phyloP scores from a whole-genome alignment of 2,113 vertebrate species.

The Butastur rufipennis region DNA sequence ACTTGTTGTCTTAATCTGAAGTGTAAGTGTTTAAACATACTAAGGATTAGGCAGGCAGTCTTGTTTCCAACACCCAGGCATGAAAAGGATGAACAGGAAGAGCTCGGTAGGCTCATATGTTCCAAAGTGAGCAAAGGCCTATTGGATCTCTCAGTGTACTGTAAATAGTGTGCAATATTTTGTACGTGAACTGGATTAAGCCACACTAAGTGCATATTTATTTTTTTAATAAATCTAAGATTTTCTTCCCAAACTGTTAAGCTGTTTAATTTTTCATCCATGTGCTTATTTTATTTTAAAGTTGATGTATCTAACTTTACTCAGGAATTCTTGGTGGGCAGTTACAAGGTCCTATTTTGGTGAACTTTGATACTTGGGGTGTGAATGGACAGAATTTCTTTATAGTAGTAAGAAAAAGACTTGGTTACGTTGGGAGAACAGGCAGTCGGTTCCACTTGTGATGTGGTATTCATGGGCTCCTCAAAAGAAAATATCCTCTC shows the following conservation, averaged over 20 bases:
- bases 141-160: not conserved
- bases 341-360: not conserved
- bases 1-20: not conserved
- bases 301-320: not conserved
- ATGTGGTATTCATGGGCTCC: not conserved
- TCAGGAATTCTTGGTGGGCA: not conserved
- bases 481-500: not conserved
- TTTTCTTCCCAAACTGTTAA: not conserved
- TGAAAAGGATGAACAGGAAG: accelerated
- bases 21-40: not conserved
- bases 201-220: not conserved
- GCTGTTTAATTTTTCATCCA: not conserved
- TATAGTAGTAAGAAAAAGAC: not conserved
- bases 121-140: not conserved
- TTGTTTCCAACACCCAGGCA: not conserved
- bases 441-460: not conserved
- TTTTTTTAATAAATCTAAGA: not conserved
- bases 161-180: not conserved
- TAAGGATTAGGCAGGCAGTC: not conserved
- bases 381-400: not conserved
- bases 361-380: not conserved
- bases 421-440: not conserved
- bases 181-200: not conserved
- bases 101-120: not conserved
- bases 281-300: not conserved